These are phyloP conservation scores for Corvus moneduloides DNA, from an alignment of 2,113 vertebrate genomes.

Conservation along the genomic window DNA sequence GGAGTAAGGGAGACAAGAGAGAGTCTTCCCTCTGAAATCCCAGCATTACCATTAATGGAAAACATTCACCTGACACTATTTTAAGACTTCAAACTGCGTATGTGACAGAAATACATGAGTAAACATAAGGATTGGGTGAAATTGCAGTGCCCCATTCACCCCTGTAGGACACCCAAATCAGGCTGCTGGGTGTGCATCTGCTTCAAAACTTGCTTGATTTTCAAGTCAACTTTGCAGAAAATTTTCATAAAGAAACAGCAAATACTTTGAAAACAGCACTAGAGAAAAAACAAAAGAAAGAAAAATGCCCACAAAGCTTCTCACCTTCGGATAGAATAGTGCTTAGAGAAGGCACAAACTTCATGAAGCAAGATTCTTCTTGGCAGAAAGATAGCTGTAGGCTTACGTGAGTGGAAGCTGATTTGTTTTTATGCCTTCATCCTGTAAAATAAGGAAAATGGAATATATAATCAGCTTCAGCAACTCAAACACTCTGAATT, in stretches of 20 bases:
- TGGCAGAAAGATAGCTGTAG: not conserved
- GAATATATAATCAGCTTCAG: not conserved
- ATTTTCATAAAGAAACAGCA: not conserved
- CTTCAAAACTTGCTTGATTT: not conserved
- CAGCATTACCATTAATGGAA: not conserved
- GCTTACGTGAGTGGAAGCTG: not conserved
- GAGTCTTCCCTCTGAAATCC: not conserved
- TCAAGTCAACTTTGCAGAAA: not conserved
- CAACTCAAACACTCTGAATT: not conserved
- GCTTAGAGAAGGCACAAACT: not conserved
- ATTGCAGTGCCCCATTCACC: not conserved
- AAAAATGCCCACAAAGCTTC: not conserved
- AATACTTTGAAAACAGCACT: not conserved
- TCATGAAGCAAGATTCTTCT: not conserved
- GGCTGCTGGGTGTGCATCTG: not conserved
- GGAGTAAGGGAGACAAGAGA: not conserved
- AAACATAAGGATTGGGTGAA: not conserved
- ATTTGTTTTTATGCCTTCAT: not conserved
- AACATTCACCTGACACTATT: not conserved
- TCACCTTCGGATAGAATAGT: not conserved
- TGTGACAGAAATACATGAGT: accelerated
- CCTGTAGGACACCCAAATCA: not conserved
- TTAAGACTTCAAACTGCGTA: not conserved
- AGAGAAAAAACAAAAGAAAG: not conserved
- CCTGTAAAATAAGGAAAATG: not conserved